Evolutionary conservation across 2,113 vertebrate species (phyloP), one percentile per base, ranked within the genome.

Genomic region (Salminus brasiliensis): DNA sequence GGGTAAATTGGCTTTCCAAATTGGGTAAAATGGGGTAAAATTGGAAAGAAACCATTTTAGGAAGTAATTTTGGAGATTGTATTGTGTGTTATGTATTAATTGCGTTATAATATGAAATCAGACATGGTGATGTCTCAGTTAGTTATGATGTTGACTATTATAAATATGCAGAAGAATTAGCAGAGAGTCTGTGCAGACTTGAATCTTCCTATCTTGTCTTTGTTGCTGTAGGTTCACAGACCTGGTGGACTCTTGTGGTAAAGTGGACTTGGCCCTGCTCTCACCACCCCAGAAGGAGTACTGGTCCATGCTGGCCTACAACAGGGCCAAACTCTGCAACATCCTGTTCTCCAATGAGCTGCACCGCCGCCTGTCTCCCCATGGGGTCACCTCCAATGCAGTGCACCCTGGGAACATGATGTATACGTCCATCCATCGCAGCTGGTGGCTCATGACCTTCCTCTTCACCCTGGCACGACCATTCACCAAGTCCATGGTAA

Each of bases 401-500:
- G 65, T 99, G 85, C 98, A 99, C 75, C 98, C 98, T 70, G 98
- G 98, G 78, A 98, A 98, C 86, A 93, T 99, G 95, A 96, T 99
- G 87, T 98, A 96, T 82, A 96, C 97, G 1, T 93, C 94, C 76
- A 29, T 99, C 30, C 97, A 98, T 84, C 94, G 90, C 55, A 93
- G 83, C 94, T 99, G 96, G 95, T 98, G 97, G 97, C 76, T 96
- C 80, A 98, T 98, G 88, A 97, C 94, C 4, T 87, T 99, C 73
- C 93, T 99, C 47, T 99, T 98, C 88, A 93, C 90, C 55, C 87
- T 99, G 91, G 97, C 88, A 72, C 92, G 97, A 9, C 98, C 97
- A 12, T 99, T 99, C 91, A 98, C 96, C 88, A 99, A 99, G 87
- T 98, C 96, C 65, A 93, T 98, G 97, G 98, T 99, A 94, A 94